Conservation (phyloP, 2,797 vertebrate species). For the Vespertilio murinus region DNA sequence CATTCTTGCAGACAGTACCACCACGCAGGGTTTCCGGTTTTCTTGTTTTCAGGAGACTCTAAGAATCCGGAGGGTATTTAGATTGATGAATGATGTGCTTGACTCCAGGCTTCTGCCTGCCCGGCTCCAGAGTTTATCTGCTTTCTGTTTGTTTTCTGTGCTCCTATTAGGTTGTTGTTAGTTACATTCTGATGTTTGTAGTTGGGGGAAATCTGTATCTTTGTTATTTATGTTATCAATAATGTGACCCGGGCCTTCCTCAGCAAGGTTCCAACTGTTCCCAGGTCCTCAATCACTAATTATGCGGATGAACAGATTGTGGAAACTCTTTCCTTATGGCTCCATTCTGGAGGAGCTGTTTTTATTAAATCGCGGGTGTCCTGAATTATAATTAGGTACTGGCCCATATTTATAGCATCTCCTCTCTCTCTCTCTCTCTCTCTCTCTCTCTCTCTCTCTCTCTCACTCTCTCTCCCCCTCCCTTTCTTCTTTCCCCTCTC, state of each 20-base stretch:
- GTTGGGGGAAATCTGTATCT: constrained; percentile 85
- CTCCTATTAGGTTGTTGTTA: constrained; percentile 81
- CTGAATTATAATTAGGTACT: constrained; percentile 83
- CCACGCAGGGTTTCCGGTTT: constrained; percentile 9
- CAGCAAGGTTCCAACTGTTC: constrained; percentile 87
- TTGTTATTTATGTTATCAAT: constrained; percentile 86
- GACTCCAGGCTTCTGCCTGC: constrained; percentile 68
- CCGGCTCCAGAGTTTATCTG: constrained; percentile 69
- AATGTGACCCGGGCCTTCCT: constrained; percentile 84
- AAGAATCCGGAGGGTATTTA: constrained; percentile 62
- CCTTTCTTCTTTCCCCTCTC: neutral
- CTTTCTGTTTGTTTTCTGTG: constrained; percentile 83
- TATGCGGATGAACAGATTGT: constrained; percentile 88
- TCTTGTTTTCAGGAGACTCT: constrained; percentile 38
- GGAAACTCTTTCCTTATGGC: constrained; percentile 86
- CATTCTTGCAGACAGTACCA: constrained; percentile 16
- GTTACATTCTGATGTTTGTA: constrained; percentile 82
- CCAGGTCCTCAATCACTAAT: constrained; percentile 86
- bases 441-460: neutral
- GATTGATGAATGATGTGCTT: constrained; percentile 65
- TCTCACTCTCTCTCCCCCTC: neutral
- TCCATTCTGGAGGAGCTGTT: constrained; percentile 83
- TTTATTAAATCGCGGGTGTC: constrained; percentile 80
- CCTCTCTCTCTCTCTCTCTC: neutral
- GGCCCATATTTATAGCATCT: constrained; percentile 55